Percentiles rank a stretch among this genome's conserved stretches.
Evolutionary conservation across 2,888 invertebrate genomes (phyloP).

Genomic region (Ophioninae sp.): DNA sequence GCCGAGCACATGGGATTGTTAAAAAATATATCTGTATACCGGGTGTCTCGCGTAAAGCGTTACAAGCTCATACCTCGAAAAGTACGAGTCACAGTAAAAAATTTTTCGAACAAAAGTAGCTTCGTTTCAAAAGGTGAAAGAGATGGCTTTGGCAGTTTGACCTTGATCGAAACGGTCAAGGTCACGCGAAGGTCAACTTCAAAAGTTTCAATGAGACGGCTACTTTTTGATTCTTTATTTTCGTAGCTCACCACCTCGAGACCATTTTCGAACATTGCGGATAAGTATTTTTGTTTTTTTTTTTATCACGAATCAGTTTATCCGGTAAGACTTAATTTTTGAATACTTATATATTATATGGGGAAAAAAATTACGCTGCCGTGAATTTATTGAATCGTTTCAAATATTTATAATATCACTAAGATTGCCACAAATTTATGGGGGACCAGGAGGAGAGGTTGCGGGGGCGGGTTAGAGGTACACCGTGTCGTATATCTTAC

Average conservation of each 20-base stretch:
- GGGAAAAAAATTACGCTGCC: slow-evolving; percentile 49
- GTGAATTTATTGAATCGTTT: slow-evolving; percentile 50
- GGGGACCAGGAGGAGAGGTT: slow-evolving; percentile 14
- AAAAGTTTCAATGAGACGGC: background rate
- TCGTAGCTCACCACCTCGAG: background rate
- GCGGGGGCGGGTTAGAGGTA: background rate
- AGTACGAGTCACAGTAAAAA: background rate
- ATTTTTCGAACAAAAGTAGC: background rate
- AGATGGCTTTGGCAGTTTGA: background rate
- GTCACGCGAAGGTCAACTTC: background rate
- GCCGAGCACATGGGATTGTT: slow-evolving; percentile 29
- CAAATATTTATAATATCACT: slow-evolving; percentile 55
- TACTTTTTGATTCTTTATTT: background rate
- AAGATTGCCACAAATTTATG: slow-evolving; percentile 61
- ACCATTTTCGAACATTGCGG: background rate
- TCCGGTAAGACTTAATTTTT: background rate
- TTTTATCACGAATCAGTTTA: background rate
- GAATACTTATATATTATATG: slow-evolving; percentile 19
- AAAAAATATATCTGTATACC: slow-evolving; percentile 47
- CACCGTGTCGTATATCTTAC: slow-evolving; percentile 58
- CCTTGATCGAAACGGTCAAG: background rate
- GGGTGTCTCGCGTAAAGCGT: background rate
- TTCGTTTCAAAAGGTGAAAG: background rate
- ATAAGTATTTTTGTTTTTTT: background rate
- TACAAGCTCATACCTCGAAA: background rate